Evolutionary conservation across 2,113 vertebrate species (phyloP), one percentile per base, ranked within the genome.

Genomic region (Limnothrissa miodon): DNA sequence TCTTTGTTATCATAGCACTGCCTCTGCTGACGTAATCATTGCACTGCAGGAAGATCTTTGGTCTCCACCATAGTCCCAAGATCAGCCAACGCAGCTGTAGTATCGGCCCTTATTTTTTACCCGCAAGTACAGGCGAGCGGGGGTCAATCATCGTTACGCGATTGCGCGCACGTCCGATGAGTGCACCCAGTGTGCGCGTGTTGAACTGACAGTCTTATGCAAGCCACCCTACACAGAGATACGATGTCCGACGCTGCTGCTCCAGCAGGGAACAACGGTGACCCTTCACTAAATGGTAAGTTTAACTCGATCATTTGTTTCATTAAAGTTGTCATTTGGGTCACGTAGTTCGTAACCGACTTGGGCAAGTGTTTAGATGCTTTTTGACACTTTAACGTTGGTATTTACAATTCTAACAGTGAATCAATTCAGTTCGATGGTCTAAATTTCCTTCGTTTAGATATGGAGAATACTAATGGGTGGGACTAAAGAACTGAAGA

Each of bases 231-330:
- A 83, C 84, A 89, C 83, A 82, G 82, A 92, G 86, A 59, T 86
- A 87, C 86, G 7, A 95, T 95, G 94, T 93, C 93, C 80, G 92
- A 91, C 83, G 84, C 92, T 89, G 89, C 91, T 83, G 82, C 82
- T 87, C 70, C 90, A 19, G 83, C 91, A 90, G 89, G 92, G 62
- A 93, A 89, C 87, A 90, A 90, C 89, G 93, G 90, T 87, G 93
- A 94, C 82, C 84, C 92, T 4, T 93, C 93, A 87, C 92, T 95
- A 81, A 93, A 95, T 87, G 94, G 94, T 95, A 89, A 45, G 79
- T 85, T 80, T 53, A 9, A 13, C 11, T 36, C 23, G 2, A 36
- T 0, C 1, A 0, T 19, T 36, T 42, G 33, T 29, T 74, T 36
- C 13, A 36, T 5, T 17, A 74, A 74, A 74, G 10, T 74, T 74